These are phyloP conservation scores for Brienomyrus brachyistius DNA, from an alignment of 2,113 vertebrate species.

Conservation along the genomic window DNA sequence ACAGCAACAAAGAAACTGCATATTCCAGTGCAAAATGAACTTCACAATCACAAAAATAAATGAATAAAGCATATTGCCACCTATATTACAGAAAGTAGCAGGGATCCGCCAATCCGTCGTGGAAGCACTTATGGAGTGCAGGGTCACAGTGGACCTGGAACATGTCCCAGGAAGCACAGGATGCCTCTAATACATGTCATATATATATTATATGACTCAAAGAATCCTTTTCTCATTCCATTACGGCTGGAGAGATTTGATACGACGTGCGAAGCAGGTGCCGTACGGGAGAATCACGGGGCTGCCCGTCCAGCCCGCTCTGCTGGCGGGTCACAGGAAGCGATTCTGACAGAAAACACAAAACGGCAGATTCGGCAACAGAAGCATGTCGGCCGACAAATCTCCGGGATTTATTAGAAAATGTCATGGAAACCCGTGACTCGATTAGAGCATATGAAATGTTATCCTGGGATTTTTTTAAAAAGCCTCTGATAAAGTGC, in stretches of 20 bases:
- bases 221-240: background rate
- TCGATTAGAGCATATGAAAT: background rate
- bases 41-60: background rate
- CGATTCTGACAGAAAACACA: background rate
- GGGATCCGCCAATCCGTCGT: background rate
- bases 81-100: background rate
- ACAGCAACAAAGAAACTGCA: background rate
- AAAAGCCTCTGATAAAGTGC: constrained; percentile 1
- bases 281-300: background rate
- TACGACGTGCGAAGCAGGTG: background rate
- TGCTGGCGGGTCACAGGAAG: background rate
- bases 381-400: background rate
- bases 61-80: background rate
- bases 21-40: background rate
- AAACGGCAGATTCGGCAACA: background rate
- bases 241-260: background rate
- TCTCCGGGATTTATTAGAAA: background rate
- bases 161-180: background rate
- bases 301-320: background rate
- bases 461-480: constrained; percentile 1
- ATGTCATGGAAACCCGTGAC: background rate
- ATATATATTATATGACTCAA: background rate
- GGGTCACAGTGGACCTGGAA: background rate
- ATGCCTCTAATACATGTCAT: background rate
- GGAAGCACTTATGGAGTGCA: background rate